phyloP scores from a whole-genome alignment of 2,888 invertebrate genomes.

The Craniophora ligustri region DNA sequence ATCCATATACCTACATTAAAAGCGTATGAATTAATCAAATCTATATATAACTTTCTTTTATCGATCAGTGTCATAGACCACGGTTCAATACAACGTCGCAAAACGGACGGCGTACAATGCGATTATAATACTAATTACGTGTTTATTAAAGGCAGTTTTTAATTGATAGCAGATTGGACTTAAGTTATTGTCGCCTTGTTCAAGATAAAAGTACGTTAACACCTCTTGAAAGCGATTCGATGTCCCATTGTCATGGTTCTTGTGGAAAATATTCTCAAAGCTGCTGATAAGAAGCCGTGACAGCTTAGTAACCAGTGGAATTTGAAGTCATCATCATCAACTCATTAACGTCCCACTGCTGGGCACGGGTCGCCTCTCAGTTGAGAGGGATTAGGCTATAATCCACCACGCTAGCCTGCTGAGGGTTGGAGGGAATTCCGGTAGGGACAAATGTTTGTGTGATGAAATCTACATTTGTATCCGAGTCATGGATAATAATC shows the following conservation, averaged over 20 bases:
- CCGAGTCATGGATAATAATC: too few relatives aligned
- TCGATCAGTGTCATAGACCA: slow-evolving; percentile 8
- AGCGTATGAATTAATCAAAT: background rate
- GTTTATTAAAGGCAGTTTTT: slow-evolving; percentile 2
- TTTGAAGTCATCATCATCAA: too few relatives aligned
- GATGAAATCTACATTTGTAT: too few relatives aligned
- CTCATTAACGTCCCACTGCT: too few relatives aligned
- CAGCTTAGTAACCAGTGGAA: too few relatives aligned
- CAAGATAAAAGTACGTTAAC: slow-evolving; percentile 21
- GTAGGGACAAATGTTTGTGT: too few relatives aligned
- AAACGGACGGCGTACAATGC: background rate
- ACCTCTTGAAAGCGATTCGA: slow-evolving; percentile 10
- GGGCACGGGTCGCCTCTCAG: too few relatives aligned
- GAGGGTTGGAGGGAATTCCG: too few relatives aligned
- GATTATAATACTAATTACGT: slow-evolving; percentile 3
- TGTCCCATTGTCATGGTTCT: background rate
- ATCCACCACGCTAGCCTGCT: too few relatives aligned
- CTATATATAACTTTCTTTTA: slow-evolving; percentile 32
- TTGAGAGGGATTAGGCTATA: too few relatives aligned
- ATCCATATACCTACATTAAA: too few relatives aligned
- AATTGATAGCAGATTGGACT: background rate
- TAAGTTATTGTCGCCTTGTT: slow-evolving; percentile 13
- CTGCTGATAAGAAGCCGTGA: too few relatives aligned
- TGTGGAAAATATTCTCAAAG: background rate
- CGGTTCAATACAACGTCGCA: slow-evolving; percentile 1